Base-by-base conservation (phyloP, 2,888 invertebrate species). In the Eulithis testata region DNA sequence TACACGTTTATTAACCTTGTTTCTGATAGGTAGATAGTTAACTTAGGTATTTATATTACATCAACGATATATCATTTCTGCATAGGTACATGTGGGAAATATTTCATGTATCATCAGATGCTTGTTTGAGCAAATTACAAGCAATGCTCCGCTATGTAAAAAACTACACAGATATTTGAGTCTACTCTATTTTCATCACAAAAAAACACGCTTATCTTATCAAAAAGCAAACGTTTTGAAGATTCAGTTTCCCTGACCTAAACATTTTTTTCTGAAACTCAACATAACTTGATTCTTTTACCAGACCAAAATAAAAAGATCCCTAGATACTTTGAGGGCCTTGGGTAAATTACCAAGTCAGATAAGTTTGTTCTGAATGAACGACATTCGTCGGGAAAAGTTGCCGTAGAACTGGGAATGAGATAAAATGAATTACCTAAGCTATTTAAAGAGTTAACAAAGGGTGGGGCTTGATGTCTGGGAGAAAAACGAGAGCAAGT, bases 291-390 rank as follows among this genome's bases (percentile, higher is more conserved):
- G 72, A 51, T 67, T 74, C 72, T 71, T 68, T 66, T 60, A 57
- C 60, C 70, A 72, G 72, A 80, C 83, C 81, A 3, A 81, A 81
- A 82, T 74, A 79, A 77, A 83, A 81, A 72, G 74, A 72, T 68
- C 76, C 73, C 72, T 58, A 74, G 81, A 76, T 77, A 81, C 76
- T 85, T 81, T 75, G 77, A 74, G 77, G 78, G 71, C 69, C 72
- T 69, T 71, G 68, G 66, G 73, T 69, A 73, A 75, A 70, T 72
- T 54, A 60, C 71, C 73, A 73, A 69, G 70, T 71, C 37, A 79
- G 83, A 86, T 83, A 83, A 83, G 79, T 84, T 82, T 79, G 76
- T 80, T 80, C 76, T 77, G 78, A 80, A 79, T 77, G 78, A 81
- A 77, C 75, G 73, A 78, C 77, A 76, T 76, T 79, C 76, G 72